Conservation (phyloP, 2,797 vertebrate species). For the Ammospiza maritima region DNA sequence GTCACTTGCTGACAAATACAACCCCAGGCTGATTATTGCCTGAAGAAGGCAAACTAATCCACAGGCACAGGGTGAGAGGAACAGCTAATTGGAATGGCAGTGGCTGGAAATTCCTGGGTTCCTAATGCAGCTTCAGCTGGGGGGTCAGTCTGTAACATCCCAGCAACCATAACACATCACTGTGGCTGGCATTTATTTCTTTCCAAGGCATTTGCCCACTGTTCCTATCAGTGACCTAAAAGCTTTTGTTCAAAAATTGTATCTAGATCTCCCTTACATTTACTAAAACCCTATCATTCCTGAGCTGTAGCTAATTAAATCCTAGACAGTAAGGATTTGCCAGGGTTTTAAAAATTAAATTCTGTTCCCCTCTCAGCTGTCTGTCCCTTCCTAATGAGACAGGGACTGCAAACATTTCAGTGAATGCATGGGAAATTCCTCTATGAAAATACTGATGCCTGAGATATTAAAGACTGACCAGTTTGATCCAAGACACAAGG, state of each 20-base stretch:
- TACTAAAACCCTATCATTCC: background rate
- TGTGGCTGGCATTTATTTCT: background rate
- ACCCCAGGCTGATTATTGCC: background rate
- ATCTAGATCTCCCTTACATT: background rate
- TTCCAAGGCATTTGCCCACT: background rate
- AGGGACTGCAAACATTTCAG: background rate
- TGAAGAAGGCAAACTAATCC: constrained; percentile 26
- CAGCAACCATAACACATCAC: background rate
- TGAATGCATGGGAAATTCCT: background rate
- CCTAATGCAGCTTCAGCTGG: background rate
- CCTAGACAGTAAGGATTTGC: background rate
- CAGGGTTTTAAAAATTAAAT: background rate
- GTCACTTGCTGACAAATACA: background rate
- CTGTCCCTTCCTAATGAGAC: background rate
- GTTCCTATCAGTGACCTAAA: background rate
- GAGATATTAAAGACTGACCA: background rate
- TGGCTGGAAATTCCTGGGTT: background rate
- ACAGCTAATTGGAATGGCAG: background rate
- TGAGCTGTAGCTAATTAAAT: background rate
- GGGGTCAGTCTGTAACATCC: background rate
- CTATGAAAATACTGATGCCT: background rate
- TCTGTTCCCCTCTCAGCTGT: background rate
- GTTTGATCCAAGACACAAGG: background rate
- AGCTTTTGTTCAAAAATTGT: background rate
- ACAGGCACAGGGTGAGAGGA: background rate